A percentile compares a stretch with the other conserved stretches of the same genome.
These are phyloP conservation scores for Lepetodrilus schrolli DNA, from an alignment of 2,888 invertebrate genomes.

Conservation along the genomic window DNA sequence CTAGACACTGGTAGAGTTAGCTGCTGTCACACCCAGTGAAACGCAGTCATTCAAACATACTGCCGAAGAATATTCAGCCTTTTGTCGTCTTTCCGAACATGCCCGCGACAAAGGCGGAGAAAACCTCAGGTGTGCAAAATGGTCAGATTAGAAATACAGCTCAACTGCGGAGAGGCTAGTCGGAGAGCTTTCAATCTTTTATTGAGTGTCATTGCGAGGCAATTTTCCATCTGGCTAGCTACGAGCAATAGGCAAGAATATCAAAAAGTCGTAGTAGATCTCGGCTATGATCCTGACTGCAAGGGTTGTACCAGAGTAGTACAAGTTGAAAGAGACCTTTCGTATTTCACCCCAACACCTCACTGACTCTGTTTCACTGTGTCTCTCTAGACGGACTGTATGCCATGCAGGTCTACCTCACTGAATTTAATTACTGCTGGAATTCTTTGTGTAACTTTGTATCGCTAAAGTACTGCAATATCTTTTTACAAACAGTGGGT, in stretches of 20 bases:
- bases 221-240: constrained; percentile 41
- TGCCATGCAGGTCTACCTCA: too few species aligned
- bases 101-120: background rate
- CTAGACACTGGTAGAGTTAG: background rate
- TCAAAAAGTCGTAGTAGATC: constrained; percentile 37
- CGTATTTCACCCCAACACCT: too few species aligned
- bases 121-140: background rate
- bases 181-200: constrained; percentile 31
- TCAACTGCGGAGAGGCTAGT: background rate
- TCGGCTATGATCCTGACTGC: too few species aligned
- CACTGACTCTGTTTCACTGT: too few species aligned
- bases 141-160: constrained; percentile 22
- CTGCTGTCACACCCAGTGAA: background rate
- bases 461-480: too few species aligned
- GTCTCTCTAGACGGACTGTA: too few species aligned
- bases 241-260: constrained; percentile 40
- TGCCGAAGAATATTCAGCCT: constrained; percentile 6
- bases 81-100: background rate
- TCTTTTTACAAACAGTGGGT: too few species aligned
- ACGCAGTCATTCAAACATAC: constrained; percentile 18
- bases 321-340: too few species aligned
- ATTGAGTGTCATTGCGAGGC: constrained; percentile 47
- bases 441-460: too few species aligned
- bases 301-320: too few species aligned
- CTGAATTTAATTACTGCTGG: too few species aligned